These are phyloP conservation scores for Ornithoptera alexandrae DNA, from an alignment of 2,888 invertebrate species.

Conservation along the genomic window DNA sequence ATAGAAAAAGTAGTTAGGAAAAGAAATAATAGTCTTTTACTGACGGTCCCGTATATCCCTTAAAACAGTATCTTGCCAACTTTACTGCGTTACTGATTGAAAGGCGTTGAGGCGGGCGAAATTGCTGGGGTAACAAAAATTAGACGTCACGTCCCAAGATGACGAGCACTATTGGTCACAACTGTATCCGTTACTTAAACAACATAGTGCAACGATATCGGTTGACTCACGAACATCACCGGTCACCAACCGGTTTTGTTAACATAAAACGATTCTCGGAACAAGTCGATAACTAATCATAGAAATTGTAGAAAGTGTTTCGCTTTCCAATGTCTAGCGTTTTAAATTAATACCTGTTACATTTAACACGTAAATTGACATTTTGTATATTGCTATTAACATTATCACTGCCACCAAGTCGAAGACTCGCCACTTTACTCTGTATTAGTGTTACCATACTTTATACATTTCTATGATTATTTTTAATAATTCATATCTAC, in stretches of 20 bases:
- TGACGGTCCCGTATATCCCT: too few relatives aligned
- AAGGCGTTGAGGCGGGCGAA: too few relatives aligned
- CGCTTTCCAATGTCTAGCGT: slow-evolving; percentile 7
- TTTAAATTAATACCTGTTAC: neutral
- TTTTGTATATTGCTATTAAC: neutral
- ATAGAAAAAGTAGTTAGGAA: neutral
- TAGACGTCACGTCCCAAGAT: too few relatives aligned
- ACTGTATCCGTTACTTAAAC: slow-evolving; percentile 1
- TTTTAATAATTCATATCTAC: too few relatives aligned
- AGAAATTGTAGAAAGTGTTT: slow-evolving; percentile 12
- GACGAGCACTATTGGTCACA: neutral
- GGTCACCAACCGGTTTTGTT: slow-evolving; percentile 4
- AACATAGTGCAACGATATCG: slow-evolving; percentile 1
- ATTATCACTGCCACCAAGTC: neutral
- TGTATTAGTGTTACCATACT: too few relatives aligned
- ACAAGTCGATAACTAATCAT: slow-evolving; percentile 9
- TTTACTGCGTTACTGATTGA: too few relatives aligned
- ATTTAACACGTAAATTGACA: neutral
- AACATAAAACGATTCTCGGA: slow-evolving; percentile 17
- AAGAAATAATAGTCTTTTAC: too few relatives aligned
- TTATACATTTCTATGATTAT: too few relatives aligned
- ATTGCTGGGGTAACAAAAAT: too few relatives aligned
- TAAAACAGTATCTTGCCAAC: too few relatives aligned
- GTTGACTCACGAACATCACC: slow-evolving; percentile 16
- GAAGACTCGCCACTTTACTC: too few relatives aligned